A percentile compares a stretch with the other conserved stretches of the same genome.
Conservation (phyloP, 2,797 vertebrate genomes). For the Caiman crocodilus region DNA sequence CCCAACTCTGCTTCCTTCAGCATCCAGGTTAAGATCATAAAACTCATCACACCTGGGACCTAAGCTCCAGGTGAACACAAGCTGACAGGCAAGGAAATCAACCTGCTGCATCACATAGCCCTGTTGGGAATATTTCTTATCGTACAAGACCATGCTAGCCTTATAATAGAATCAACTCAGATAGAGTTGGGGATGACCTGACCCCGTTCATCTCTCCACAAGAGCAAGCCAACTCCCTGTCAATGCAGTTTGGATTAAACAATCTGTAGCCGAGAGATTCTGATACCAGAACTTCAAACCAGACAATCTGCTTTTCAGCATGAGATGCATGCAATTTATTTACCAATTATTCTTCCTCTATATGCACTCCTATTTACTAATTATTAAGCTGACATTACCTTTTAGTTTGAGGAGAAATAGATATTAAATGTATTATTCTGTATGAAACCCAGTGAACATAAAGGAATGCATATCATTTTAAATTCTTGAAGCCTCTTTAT, state of each 20-base stretch:
- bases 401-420: slow-evolving; percentile 4
- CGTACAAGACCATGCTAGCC: neutral
- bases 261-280: slow-evolving; percentile 14
- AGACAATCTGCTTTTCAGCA: slow-evolving; percentile 27
- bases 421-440: neutral
- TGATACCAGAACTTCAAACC: slow-evolving; percentile 35
- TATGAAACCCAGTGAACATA: neutral
- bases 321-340: neutral
- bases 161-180: neutral
- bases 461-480: slow-evolving; percentile 30
- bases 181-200: slow-evolving; percentile 7
- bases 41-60: neutral
- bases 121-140: neutral
- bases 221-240: neutral
- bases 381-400: neutral
- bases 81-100: slow-evolving; percentile 17
- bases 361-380: slow-evolving; percentile 2
- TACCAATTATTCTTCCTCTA: slow-evolving; percentile 1
- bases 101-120: neutral
- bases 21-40: neutral
- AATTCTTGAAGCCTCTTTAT: neutral
- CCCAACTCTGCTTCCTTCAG: neutral
- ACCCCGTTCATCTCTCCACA: neutral
- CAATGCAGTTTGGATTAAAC: neutral
- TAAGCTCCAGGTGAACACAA: neutral